phyloP scores from a whole-genome alignment of 2,797 vertebrate species.

The Notoglanidium macrostoma region DNA sequence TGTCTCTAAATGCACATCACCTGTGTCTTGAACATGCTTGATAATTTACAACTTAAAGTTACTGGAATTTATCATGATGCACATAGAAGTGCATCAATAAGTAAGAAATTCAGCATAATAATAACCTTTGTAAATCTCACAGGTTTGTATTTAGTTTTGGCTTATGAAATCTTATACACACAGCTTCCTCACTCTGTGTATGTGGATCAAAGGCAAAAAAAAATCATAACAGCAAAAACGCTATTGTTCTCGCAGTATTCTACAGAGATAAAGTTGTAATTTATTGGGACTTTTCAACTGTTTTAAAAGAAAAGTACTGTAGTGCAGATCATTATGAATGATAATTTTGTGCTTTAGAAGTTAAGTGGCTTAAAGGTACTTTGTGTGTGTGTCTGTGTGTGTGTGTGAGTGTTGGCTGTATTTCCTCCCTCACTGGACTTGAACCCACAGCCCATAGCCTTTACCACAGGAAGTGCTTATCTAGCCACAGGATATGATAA shows the following conservation, averaged over 20 bases:
- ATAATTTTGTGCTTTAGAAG: neutral
- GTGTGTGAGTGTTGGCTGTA: neutral
- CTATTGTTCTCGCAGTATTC: neutral
- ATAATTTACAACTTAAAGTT: neutral
- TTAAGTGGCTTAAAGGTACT: neutral
- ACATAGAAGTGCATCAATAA: too few relatives aligned
- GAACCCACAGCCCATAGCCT: slow-evolving; percentile 70
- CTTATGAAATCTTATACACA: neutral
- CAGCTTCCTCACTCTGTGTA: neutral
- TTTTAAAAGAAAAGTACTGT: neutral
- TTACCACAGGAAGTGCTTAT: slow-evolving; percentile 59
- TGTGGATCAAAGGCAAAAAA: neutral
- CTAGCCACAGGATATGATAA: slow-evolving; percentile 73
- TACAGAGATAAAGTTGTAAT: neutral
- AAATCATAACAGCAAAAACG: neutral
- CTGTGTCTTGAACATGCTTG: neutral
- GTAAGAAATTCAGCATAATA: neutral
- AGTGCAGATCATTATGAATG: neutral
- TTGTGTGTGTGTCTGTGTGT: neutral
- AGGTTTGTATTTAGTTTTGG: neutral
- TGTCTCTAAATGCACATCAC: neutral
- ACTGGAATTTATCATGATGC: neutral
- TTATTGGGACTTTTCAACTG: neutral
- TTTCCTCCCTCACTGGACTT: slow-evolving; percentile 1
- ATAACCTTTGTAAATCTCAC: neutral